Percentiles rank a stretch among this genome's conserved stretches.
Evolutionary conservation across 1,140 invertebrate genomes (phyloP).

Genomic region (Aphaenogaster floridana): DNA sequence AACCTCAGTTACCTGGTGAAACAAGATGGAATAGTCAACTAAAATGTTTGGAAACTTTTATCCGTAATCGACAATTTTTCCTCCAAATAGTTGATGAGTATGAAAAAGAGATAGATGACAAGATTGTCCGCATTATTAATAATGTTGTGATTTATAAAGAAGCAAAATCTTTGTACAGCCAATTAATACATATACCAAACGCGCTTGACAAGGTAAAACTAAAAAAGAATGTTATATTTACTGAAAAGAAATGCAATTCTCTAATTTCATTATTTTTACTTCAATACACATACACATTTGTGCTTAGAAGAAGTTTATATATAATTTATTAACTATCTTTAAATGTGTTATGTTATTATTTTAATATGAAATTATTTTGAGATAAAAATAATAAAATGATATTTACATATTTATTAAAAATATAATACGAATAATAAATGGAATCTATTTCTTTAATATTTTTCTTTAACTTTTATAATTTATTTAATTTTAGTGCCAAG

Average conservation of each 20-base stretch:
- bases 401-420: constrained; percentile 7
- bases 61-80: not conserved
- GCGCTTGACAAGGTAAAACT: not conserved
- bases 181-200: not conserved
- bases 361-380: not conserved
- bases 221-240: constrained; percentile 10
- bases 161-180: not conserved
- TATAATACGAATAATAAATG: not conserved
- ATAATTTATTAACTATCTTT: not conserved
- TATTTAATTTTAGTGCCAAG: constrained; percentile 8
- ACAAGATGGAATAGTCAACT: not conserved
- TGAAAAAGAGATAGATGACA: constrained; percentile 15
- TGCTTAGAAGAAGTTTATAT: not conserved
- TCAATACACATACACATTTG: not conserved
- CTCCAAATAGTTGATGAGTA: constrained; percentile 8
- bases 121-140: constrained; percentile 9
- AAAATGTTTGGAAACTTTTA: constrained; percentile 12
- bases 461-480: constrained; percentile 12
- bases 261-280: constrained; percentile 8
- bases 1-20: not conserved
- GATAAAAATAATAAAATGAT: not conserved
- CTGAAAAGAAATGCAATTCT: not conserved
- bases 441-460: not conserved
- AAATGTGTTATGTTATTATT: not conserved
- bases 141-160: not conserved